phyloP scores from a whole-genome alignment of 2,113 vertebrate genomes.

The Sialia sialis region DNA sequence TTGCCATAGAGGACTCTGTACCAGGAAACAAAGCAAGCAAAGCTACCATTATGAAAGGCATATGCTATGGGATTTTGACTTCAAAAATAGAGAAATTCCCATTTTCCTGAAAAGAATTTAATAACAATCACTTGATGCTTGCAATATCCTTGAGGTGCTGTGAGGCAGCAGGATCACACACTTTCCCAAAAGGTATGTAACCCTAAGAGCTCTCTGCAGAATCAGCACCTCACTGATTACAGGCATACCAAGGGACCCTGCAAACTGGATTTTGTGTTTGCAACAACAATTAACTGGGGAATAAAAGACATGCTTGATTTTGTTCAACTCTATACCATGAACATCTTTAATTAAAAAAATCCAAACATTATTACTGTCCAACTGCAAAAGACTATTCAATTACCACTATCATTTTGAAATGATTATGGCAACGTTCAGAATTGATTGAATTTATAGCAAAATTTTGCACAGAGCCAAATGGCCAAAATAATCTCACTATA shows the following conservation, averaged over 20 bases:
- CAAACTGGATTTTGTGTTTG: not conserved
- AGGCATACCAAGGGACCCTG: not conserved
- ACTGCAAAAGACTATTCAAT: not conserved
- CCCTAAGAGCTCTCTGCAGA: not conserved
- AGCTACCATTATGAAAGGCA: not conserved
- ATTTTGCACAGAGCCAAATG: not conserved
- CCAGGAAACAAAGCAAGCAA: conserved; percentile 9
- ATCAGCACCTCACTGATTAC: not conserved
- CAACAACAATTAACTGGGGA: not conserved
- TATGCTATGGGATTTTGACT: not conserved
- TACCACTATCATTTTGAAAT: not conserved
- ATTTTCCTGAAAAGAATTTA: not conserved
- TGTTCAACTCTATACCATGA: not conserved
- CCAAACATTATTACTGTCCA: not conserved
- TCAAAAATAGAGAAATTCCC: not conserved
- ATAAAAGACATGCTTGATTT: not conserved
- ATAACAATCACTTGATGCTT: not conserved
- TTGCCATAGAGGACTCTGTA: conserved; percentile 95
- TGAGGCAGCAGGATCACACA: not conserved
- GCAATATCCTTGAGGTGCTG: not conserved
- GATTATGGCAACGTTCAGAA: not conserved
- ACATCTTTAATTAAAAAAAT: not conserved
- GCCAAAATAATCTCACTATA: not conserved
- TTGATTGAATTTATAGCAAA: not conserved
- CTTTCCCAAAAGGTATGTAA: not conserved